phyloP scores from a whole-genome alignment of 37 sponge, comb jelly and placozoan genomes.

The Ianthella basta region DNA sequence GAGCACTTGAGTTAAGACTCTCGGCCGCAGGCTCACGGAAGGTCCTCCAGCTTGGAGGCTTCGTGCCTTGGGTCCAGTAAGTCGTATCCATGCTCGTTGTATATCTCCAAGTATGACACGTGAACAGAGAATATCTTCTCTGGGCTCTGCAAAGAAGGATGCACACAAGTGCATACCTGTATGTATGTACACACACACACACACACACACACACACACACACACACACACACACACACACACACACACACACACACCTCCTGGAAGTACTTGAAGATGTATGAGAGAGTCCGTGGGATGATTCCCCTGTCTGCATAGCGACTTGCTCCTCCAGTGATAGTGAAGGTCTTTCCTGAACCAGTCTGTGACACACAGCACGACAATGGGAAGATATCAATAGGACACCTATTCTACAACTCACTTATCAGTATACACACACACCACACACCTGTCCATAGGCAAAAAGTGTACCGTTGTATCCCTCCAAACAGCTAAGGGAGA shows the following conservation, averaged over 20 bases:
- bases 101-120: slow-evolving; percentile 96
- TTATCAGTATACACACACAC: not conserved
- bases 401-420: not conserved
- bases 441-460: slow-evolving; percentile 97
- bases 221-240: not conserved
- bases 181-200: not conserved
- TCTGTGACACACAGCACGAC: slow-evolving; percentile 38
- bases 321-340: slow-evolving; percentile 98
- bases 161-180: not conserved
- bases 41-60: slow-evolving; percentile 86
- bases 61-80: slow-evolving; percentile 93
- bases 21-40: slow-evolving; percentile 61
- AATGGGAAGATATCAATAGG: not conserved
- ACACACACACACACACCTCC: slow-evolving; percentile 55
- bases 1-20: not conserved
- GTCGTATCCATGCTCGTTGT: slow-evolving; percentile 96
- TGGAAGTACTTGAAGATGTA: slow-evolving; percentile 89
- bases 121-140: slow-evolving; percentile 85
- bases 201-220: slow-evolving; percentile 56
- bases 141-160: slow-evolving; percentile 51
- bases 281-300: slow-evolving; percentile 90
- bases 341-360: slow-evolving; percentile 95
- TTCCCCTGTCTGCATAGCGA: slow-evolving; percentile 85
- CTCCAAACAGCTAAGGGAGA: slow-evolving; percentile 70
- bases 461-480: slow-evolving; percentile 99